Percentiles rank a stretch among this genome's conserved stretches.
phyloP scores from a whole-genome alignment of 2,888 invertebrate species.

The Hydrotaea diabolus region DNA sequence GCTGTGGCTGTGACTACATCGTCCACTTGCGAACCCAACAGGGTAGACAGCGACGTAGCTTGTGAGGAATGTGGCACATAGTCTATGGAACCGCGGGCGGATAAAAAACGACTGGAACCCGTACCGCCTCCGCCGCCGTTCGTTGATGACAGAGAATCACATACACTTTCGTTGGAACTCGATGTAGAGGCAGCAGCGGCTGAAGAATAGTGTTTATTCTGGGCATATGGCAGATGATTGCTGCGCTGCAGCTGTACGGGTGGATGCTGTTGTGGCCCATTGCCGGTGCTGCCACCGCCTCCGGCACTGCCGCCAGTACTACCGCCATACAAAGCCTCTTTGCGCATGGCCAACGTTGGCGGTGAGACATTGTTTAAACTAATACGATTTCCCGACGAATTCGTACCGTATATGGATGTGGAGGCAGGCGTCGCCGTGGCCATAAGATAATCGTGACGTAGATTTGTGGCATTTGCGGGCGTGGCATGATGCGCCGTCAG shows the following conservation, averaged over 20 bases:
- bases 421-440: constrained; percentile 76
- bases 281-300: constrained; percentile 45
- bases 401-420: constrained; percentile 70
- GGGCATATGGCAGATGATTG: constrained; percentile 75
- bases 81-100: constrained; percentile 75
- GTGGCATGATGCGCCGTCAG: constrained; percentile 78
- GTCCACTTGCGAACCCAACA: constrained; percentile 76
- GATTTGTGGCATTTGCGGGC: constrained; percentile 75
- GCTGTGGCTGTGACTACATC: constrained; percentile 77
- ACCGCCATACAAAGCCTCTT: constrained; percentile 73
- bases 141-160: constrained; percentile 85
- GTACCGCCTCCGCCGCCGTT: constrained; percentile 80
- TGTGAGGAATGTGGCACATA: constrained; percentile 77
- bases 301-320: constrained; percentile 52
- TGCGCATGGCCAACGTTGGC: constrained; percentile 76
- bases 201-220: constrained; percentile 78
- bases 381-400: constrained; percentile 73
- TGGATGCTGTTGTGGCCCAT: constrained; percentile 74
- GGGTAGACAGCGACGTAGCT: constrained; percentile 76
- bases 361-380: constrained; percentile 78
- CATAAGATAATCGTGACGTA: constrained; percentile 78
- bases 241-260: constrained; percentile 76
- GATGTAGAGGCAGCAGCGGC: constrained; percentile 83
- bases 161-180: constrained; percentile 93
- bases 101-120: constrained; percentile 70